A percentile compares a stretch with the other conserved stretches of the same genome.
Conservation (phyloP, 1,140 invertebrate genomes). For the Penaeus japonicus region DNA sequence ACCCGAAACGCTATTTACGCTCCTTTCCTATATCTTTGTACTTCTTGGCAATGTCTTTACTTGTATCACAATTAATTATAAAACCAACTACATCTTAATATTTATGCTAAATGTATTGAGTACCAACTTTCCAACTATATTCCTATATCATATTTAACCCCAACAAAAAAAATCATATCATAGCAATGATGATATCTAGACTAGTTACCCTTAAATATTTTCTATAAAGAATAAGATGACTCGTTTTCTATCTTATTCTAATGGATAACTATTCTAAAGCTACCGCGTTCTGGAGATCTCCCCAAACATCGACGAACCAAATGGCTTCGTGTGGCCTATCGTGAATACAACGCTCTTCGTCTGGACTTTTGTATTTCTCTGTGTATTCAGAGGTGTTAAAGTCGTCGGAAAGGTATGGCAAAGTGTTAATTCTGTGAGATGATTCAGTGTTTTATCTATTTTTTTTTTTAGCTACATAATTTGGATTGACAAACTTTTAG, state of each 20-base stretch:
- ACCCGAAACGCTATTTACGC: no score
- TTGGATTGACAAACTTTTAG: background rate
- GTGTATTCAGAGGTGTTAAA: conserved; percentile 53
- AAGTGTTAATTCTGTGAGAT: background rate
- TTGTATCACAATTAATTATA: no score
- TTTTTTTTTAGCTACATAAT: no score
- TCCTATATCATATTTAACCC: no score
- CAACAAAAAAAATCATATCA: no score
- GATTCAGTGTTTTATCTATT: no score
- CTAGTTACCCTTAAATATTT: background rate
- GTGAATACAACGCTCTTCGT: conserved; percentile 19
- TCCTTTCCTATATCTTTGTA: no score
- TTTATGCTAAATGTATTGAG: no score
- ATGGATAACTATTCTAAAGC: background rate
- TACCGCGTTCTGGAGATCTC: conserved; percentile 22
- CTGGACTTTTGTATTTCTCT: conserved; percentile 42
- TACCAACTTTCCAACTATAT: no score
- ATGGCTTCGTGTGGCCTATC: conserved; percentile 60
- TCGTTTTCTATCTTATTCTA: background rate
- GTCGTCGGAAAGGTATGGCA: conserved; percentile 61
- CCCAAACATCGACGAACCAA: background rate
- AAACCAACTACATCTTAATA: no score
- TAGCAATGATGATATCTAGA: no score
- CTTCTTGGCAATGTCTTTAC: no score
- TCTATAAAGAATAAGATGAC: background rate